A percentile compares a stretch with the other conserved stretches of the same genome.
Conservation (phyloP, 2,888 invertebrate species). For the Adineta ricciae region DNA sequence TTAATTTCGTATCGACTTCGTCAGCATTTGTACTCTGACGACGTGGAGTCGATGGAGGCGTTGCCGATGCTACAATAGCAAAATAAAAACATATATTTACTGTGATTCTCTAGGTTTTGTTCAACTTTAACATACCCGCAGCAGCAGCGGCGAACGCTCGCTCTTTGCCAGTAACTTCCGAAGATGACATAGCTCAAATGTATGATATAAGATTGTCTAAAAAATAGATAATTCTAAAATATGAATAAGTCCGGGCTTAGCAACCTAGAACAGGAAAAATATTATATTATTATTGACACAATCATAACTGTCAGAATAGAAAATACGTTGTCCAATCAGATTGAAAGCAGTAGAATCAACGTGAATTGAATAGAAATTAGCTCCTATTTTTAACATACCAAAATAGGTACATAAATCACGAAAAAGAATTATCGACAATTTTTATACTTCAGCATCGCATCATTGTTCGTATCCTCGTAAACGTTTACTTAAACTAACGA, state of each 20-base stretch:
- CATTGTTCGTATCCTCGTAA: too few species aligned
- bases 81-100: neutral
- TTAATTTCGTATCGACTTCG: neutral
- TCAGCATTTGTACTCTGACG: neutral
- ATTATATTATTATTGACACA: neutral
- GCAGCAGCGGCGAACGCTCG: neutral
- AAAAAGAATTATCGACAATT: too few species aligned
- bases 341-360: neutral
- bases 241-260: neutral
- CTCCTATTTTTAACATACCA: too few species aligned
- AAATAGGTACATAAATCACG: too few species aligned
- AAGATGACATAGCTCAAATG: neutral
- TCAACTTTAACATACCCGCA: neutral
- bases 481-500: too few species aligned
- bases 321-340: neutral
- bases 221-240: neutral
- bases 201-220: neutral
- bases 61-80: neutral
- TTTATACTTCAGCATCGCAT: too few species aligned
- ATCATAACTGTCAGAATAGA: neutral
- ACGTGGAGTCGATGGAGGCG: neutral
- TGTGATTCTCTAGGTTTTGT: neutral
- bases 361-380: neutral
- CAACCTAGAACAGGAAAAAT: neutral
- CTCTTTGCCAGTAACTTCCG: neutral